Conservation (phyloP, 1,140 invertebrate genomes). For the Eueides isabella region DNA sequence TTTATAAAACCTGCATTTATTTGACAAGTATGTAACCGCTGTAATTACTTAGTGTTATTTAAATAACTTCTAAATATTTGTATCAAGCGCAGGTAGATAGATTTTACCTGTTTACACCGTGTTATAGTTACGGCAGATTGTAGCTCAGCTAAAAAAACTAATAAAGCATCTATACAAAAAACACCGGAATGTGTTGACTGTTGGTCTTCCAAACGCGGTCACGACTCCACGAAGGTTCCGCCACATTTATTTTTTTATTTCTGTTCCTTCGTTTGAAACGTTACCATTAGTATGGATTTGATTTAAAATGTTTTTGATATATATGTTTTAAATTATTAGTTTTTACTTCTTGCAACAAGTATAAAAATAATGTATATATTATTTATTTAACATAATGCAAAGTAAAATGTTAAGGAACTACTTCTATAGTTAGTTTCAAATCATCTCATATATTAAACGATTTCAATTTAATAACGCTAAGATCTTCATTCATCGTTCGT, state of each 20-base stretch:
- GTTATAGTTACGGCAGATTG: constrained; percentile 9
- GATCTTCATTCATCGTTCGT: too few relatives aligned
- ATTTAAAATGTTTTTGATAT: too few relatives aligned
- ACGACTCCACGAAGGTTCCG: constrained; percentile 52
- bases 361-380: not conserved
- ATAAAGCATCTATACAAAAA: constrained; percentile 23
- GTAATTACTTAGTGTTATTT: not conserved
- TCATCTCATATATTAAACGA: too few relatives aligned
- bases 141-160: constrained; percentile 20
- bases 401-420: not conserved
- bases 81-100: not conserved
- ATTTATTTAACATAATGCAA: not conserved
- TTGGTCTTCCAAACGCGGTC: constrained; percentile 50
- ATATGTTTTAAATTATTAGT: too few relatives aligned
- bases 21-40: not conserved
- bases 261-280: constrained; percentile 11
- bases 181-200: constrained; percentile 51
- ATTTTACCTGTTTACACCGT: not conserved
- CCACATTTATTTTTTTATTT: constrained; percentile 44
- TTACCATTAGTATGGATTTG: constrained; percentile 11
- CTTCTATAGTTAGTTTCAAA: not conserved
- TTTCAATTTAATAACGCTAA: too few relatives aligned
- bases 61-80: not conserved
- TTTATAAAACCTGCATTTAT: not conserved
- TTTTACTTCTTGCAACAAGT: not conserved